These are phyloP conservation scores for Ochotona curzoniae DNA, from an alignment of 2,113 vertebrate species.

Conservation along the genomic window DNA sequence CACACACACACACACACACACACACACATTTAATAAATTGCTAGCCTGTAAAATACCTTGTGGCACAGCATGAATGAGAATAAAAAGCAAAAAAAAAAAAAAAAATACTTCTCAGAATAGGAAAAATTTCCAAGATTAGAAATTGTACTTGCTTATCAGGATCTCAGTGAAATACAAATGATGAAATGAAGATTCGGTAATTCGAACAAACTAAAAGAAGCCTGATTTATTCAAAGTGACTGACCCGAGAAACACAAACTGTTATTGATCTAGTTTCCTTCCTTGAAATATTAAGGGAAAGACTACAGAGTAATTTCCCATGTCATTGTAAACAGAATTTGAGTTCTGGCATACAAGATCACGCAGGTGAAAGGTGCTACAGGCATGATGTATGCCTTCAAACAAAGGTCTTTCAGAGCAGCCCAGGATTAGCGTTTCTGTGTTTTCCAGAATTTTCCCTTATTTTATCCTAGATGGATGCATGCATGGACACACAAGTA, in stretches of 20 bases:
- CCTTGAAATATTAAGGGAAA: constrained; percentile 59
- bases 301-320: neutral
- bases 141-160: neutral
- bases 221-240: neutral
- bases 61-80: neutral
- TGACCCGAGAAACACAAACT: neutral
- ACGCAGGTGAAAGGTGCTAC: neutral
- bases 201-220: constrained; percentile 5
- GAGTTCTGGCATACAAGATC: neutral
- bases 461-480: neutral
- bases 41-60: neutral
- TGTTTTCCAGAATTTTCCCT: neutral
- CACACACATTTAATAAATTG: constrained; percentile 31
- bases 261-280: neutral
- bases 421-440: neutral
- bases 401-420: neutral
- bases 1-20: too few species aligned
- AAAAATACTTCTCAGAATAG: neutral
- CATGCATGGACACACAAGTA: too few species aligned
- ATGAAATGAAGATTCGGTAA: neutral
- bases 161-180: neutral
- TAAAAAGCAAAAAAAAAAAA: neutral
- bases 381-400: neutral
- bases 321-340: constrained; percentile 1
- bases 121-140: neutral